These are phyloP conservation scores for Diorhabda carinulata DNA, from an alignment of 1,140 invertebrate species.

Conservation along the genomic window DNA sequence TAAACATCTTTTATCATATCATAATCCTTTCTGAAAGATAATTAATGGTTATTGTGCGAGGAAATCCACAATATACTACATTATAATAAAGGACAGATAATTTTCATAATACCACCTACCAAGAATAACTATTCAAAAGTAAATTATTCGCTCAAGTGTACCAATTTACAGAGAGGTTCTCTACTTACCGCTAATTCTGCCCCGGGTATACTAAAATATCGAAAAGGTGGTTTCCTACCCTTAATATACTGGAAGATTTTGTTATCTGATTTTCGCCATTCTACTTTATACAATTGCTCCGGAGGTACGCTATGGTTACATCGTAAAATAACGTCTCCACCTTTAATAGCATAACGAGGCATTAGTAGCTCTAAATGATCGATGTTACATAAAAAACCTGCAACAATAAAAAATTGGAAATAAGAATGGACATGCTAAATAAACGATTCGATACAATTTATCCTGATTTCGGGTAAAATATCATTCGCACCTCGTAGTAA, in stretches of 20 bases:
- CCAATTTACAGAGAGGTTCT: not conserved
- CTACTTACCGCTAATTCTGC: constrained; percentile 69
- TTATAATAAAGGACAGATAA: no score
- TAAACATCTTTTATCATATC: no score
- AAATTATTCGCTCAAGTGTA: constrained; percentile 15
- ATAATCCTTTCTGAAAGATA: no score
- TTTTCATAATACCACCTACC: no score
- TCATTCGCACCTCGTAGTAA: no score
- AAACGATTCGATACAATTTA: not conserved
- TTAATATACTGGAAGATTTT: constrained; percentile 78
- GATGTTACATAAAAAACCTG: constrained; percentile 41
- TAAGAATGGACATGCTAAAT: not conserved
- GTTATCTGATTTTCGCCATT: constrained; percentile 68
- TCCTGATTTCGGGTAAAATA: no score
- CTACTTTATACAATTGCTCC: constrained; percentile 63
- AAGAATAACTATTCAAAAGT: no score
- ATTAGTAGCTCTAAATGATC: constrained; percentile 44
- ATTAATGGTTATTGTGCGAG: no score
- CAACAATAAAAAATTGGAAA: constrained; percentile 24
- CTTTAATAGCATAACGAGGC: constrained; percentile 44
- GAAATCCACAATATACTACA: no score
- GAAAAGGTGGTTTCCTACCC: constrained; percentile 68
- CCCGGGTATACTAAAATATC: constrained; percentile 61
- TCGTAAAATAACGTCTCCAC: constrained; percentile 52
- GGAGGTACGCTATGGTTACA: constrained; percentile 61